Evolutionary conservation across 2,888 invertebrate species (phyloP), one percentile per base, ranked within the genome.

Genomic region (Tetropium fuscum): DNA sequence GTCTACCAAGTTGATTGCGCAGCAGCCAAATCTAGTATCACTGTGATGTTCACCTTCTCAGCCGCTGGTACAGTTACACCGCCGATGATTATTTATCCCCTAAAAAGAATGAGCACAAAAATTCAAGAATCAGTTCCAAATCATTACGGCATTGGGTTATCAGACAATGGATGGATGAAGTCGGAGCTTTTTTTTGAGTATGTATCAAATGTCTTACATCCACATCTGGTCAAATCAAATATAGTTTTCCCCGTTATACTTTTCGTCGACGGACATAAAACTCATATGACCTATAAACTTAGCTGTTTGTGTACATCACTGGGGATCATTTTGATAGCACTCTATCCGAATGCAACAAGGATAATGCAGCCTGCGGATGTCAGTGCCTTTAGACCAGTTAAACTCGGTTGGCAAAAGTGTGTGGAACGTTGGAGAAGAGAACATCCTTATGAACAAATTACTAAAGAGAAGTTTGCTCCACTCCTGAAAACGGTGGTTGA

Each of bases 151-250:
- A 38, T 43, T 53, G 48, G 18, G 22, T 18, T 11, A 32, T 43
- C 38, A 13, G 43, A 59, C 22, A 36, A 38, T 3, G 60, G 60
- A 2, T 63, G 58, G 63, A 66, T 66, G 65, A 63, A 58, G 27
- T 7, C 27, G 7, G 27, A 27, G n/a, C 8, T 27, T 2, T 27
- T 27, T 7, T 27, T n/a, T 6, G 27, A 27, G n/a, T 27, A 27
- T 27, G 7, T 27, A 2, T 7, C 3, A 7, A 27, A 27, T 27
- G n/a, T 27, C 7, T 27, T 22, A n/a, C 6, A 27, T 27, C 27
- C 27, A 27, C n/a, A n/a, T n/a, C 27, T 27, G 7, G 27, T 27
- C 7, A 2, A 27, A 27, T n/a, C 7, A n/a, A 27, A 27, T 6
- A n/a, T 27, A 2, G 6, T n/a, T 7, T 27, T 2, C n/a, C 27